Percentiles rank a stretch among this genome's conserved stretches.
Conservation (phyloP, 2,888 invertebrate genomes). For the Catocala nupta region DNA sequence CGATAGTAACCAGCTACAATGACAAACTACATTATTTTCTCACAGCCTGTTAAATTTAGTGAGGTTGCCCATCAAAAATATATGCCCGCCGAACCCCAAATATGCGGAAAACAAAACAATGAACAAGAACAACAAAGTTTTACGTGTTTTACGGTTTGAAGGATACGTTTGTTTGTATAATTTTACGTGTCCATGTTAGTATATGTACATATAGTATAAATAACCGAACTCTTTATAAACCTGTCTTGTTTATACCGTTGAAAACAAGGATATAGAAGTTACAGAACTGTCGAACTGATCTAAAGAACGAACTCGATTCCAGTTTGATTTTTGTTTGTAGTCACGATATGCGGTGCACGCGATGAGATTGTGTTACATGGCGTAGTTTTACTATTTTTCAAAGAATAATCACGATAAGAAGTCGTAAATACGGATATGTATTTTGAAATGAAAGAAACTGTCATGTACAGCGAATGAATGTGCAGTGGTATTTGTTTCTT, state of each 20-base stretch:
- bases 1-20: conserved; percentile 3
- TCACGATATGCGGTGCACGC: too few relatives aligned
- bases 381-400: too few relatives aligned
- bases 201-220: conserved; percentile 6
- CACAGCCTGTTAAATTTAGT: conserved; percentile 23
- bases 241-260: conserved; percentile 5
- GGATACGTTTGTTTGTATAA: conserved; percentile 39
- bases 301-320: too few relatives aligned
- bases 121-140: conserved; percentile 43
- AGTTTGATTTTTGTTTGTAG: too few relatives aligned
- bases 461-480: too few relatives aligned
- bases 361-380: too few relatives aligned
- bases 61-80: conserved; percentile 31
- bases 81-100: conserved; percentile 23
- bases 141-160: conserved; percentile 25
- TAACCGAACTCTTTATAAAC: conserved; percentile 13
- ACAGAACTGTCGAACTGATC: not conserved
- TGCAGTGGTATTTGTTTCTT: too few relatives aligned
- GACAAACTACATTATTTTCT: conserved; percentile 23
- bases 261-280: conserved; percentile 6
- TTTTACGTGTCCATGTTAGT: conserved; percentile 9
- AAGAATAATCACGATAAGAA: too few relatives aligned
- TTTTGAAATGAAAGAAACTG: too few relatives aligned
- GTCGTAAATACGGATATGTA: too few relatives aligned
- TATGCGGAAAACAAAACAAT: conserved; percentile 23